Percentiles rank a stretch among this genome's conserved stretches.
Evolutionary conservation across 2,797 vertebrate genomes (phyloP).

Genomic region (Knipowitschia caucasica): DNA sequence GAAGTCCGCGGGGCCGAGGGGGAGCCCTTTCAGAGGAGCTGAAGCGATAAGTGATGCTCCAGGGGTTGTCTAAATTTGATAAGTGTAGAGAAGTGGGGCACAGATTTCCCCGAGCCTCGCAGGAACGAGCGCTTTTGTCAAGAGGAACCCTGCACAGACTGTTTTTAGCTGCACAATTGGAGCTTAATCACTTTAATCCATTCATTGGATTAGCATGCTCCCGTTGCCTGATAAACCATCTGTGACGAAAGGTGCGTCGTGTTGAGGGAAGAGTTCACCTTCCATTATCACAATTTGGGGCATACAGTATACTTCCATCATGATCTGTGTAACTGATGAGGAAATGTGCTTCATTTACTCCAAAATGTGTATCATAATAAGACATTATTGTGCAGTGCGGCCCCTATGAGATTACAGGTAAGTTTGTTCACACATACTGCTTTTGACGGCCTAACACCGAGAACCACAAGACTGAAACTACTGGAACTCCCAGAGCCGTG

Average conservation of each 20-base stretch:
- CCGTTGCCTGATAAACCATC: constrained; percentile 51
- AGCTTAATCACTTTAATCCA: constrained; percentile 65
- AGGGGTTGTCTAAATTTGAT: constrained; percentile 44
- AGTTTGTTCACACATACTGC: too few relatives aligned
- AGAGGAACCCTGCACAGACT: constrained; percentile 51
- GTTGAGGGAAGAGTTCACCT: constrained; percentile 49
- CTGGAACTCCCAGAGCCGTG: too few relatives aligned
- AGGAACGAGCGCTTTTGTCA: constrained; percentile 57
- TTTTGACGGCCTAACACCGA: too few relatives aligned
- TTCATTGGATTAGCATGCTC: constrained; percentile 59
- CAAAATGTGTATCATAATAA: neutral
- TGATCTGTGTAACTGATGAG: constrained; percentile 21
- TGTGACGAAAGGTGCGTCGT: constrained; percentile 44
- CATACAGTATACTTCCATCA: constrained; percentile 7
- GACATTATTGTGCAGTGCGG: neutral
- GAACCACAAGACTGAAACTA: too few relatives aligned
- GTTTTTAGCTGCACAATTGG: constrained; percentile 65
- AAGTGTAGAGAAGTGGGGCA: constrained; percentile 47
- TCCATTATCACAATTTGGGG: constrained; percentile 6
- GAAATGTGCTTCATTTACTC: neutral
- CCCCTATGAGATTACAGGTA: too few relatives aligned
- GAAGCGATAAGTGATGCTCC: constrained; percentile 23
- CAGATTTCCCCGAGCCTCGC: constrained; percentile 40
- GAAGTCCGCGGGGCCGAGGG: constrained; percentile 14
- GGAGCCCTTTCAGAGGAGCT: constrained; percentile 1